Evolutionary conservation across 2,113 vertebrate genomes (phyloP), one percentile per base, ranked within the genome.

Genomic region (Nyctibius bracteatus): DNA sequence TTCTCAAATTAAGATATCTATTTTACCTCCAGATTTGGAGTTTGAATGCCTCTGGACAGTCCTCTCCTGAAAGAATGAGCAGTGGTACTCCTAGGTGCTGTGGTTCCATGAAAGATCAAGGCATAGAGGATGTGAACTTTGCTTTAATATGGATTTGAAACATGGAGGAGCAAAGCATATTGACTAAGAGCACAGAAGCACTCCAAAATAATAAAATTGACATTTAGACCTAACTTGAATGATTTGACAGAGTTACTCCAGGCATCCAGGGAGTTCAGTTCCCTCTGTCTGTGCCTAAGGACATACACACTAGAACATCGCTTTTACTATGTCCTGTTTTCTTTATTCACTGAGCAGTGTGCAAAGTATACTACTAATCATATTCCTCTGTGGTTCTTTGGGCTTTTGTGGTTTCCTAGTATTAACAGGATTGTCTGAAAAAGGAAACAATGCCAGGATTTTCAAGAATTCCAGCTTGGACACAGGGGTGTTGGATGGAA

Each of bases 391-490:
- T 33, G 43, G 41, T 81, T 94, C 86, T 92, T 86, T 33, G 61
- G 47, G 67, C 63, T 89, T 88, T 12, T 78, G 88, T 55, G 51
- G 43, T 91, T 96, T 94, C 59, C 72, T 74, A 31, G 39, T 71
- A 28, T 83, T 84, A 94, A 91, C 16, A 67, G 43, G 27, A 86
- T 74, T 78, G 47, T 74, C 55, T 83, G 57, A 84, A 59, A 78
- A 63, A 68, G 24, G 47, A 86, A 81, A 57, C 47, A 87, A 44
- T 59, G 70, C 75, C 73, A 92, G 73, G 81, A 89, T 96, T 96
- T 96, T 95, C 72, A 94, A 96, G 89, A 96, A 94, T 94, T 92
- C 55, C 51, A 84, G 8, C 14, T 27, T 68, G 52, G 39, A 74
- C 27, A 5, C 72, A 59, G 28, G 61, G 57, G 77, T 92, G 19